phyloP scores from a whole-genome alignment of 2,888 invertebrate genomes.

The Amiota communis region DNA sequence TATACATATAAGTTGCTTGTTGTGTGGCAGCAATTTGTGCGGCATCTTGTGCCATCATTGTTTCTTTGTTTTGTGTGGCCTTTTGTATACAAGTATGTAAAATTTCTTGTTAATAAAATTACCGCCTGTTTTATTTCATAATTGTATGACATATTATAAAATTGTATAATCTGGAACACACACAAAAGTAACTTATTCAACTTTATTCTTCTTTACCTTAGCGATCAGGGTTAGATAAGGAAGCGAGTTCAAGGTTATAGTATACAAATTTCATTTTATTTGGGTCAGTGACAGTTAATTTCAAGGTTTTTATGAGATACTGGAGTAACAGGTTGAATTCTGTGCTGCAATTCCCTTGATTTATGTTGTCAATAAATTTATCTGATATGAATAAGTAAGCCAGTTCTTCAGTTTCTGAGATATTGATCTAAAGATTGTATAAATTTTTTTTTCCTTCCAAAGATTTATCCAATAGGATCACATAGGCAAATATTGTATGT shows the following conservation, averaged over 20 bases:
- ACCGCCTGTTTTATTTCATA: slow-evolving; percentile 57
- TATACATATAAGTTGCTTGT: background rate
- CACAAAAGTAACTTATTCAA: slow-evolving; percentile 3
- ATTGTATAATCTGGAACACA: slow-evolving; percentile 25
- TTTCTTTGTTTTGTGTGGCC: background rate
- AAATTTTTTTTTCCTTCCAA: no score
- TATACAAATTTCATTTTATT: no score
- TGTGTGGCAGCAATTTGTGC: slow-evolving; percentile 13
- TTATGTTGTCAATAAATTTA: no score
- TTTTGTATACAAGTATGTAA: slow-evolving; percentile 24
- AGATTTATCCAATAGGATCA: no score
- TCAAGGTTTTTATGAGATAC: no score
- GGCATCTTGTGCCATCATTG: background rate
- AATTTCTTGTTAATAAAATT: slow-evolving; percentile 66
- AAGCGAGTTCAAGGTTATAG: slow-evolving; percentile 9
- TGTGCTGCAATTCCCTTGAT: background rate
- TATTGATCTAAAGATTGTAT: no score
- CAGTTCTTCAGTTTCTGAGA: no score
- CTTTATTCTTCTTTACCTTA: background rate
- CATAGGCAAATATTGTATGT: no score
- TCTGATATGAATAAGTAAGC: no score
- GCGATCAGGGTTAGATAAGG: slow-evolving; percentile 13
- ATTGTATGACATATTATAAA: slow-evolving; percentile 44
- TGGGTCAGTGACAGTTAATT: no score
- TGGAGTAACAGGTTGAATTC: background rate